Base-by-base conservation (phyloP, 2,888 invertebrate species). In the Mesodorylaimus sp. region DNA sequence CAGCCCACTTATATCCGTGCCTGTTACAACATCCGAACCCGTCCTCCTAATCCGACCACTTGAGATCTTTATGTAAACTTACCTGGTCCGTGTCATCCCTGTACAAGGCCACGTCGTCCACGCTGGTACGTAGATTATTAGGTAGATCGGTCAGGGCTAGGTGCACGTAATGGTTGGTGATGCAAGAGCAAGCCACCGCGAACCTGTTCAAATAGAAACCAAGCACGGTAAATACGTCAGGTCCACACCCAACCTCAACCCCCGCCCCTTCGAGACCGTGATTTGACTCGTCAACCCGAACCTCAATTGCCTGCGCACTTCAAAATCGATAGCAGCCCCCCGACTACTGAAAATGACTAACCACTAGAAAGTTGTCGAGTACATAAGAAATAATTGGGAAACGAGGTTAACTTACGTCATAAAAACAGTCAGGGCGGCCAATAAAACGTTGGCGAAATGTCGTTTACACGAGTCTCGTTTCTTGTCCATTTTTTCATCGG, bases 91-190 rank as follows among this genome's bases (percentile, higher is more conserved):
- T 50, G 2, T 48, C 46, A 3, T 38, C 45, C 21, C 45, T 46
- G 26, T 47, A 52, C 29, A 24, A 5, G 2, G 39, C 25, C 24
- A 47, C 7, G 26, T 46, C 50, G 32, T 25, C 16, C 7, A 44
- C 13, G 19, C 19, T 19, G 1, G 21, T 25, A 29, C n/a, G 24
- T 2, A 21, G 7, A 1, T 37, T 10, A 10, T n/a, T 21, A 2
- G 50, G 52, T 39, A 50, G 27, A n/a, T 29, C 29, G 13, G 29
- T 3, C 3, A 39, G 44, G 5, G 50, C 47, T 2, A 45, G 44
- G 41, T 52, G 52, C 24, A 37, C 38, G 47, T 47, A 47, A 29
- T 50, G 36, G 32, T 52, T 52, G 29, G 45, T 32, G 19, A 52
- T 50, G 37, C 32, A 45, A 5, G 46, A 25, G 27, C 50, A 47